Base-by-base conservation (phyloP, 2,888 invertebrate genomes). In the Pocota personata region DNA sequence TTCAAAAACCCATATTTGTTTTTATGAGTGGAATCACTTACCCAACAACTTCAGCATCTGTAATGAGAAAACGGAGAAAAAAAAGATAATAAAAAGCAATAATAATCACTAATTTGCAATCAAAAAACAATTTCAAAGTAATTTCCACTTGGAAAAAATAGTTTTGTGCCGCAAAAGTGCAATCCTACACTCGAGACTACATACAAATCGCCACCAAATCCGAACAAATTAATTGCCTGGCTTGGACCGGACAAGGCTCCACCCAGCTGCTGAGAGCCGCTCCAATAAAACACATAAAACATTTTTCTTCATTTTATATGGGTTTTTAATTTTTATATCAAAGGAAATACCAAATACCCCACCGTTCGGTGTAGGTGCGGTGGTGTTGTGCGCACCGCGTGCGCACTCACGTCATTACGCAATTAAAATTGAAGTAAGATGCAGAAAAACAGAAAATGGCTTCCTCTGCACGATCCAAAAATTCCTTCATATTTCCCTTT, bases 81-180 rank as follows among this genome's bases (percentile, higher is more conserved):
- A 58, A 76, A 69, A 21, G 57, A 69, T 64, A 69, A 75, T 84
- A 75, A 71, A 78, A 80, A 64, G 16, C 66, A 86, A 76, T 86
- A 86, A 86, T 82, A 86, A 77, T 62, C 80, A 82, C 76, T 86
- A 86, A 86, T 82, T 82, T 77, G 82, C 86, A 86, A 86, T 86
- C 82, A 86, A 86, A 86, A 86, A 82, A 82, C 86, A 82, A 82
- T 86, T 86, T 86, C 60, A 82, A 67, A 86, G 86, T 67, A 86
- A 86, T 86, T 86, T 86, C 72, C 80, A 75, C 58, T 76, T 58
- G 8, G 52, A 24, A 46, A 3, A 80, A 86, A 86, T 86, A 86
- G 75, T 60, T 75, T 52, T 66, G 12, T 24, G 58, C 71, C 52
- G 35, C 69, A 50, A 58, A 75, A 69, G 62, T 79, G 69, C 79